Conservation (phyloP, 1,140 invertebrate species). For the Halesus radiatus region DNA sequence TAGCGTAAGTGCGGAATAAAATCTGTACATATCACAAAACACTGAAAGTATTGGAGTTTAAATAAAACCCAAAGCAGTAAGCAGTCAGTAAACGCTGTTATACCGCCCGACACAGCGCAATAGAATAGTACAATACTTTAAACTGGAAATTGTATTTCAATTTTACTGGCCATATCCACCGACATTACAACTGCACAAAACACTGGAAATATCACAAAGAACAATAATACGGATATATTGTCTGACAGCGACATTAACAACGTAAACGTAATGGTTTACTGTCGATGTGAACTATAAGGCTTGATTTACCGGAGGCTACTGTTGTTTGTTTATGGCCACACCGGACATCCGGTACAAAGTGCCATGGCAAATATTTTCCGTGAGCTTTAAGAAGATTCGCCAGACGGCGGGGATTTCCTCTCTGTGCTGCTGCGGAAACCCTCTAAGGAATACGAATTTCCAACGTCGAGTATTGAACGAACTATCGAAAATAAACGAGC, state of each 20-base stretch:
- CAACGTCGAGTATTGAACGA: too few relatives aligned
- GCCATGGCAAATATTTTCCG: conserved; percentile 54
- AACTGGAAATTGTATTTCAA: conserved; percentile 16
- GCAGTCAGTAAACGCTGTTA: too few relatives aligned
- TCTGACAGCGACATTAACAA: conserved; percentile 15
- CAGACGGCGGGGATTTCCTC: background rate
- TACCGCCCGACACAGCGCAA: too few relatives aligned
- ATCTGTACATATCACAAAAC: too few relatives aligned
- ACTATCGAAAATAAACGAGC: too few relatives aligned
- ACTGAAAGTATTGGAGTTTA: too few relatives aligned
- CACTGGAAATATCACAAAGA: background rate
- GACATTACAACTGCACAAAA: background rate
- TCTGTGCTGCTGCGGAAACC: background rate
- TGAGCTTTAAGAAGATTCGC: conserved; percentile 33
- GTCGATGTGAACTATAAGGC: conserved; percentile 36
- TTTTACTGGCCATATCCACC: background rate
- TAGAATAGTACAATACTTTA: background rate
- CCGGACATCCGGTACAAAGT: conserved; percentile 49
- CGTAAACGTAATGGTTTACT: conserved; percentile 5
- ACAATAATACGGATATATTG: conserved; percentile 9
- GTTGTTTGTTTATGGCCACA: conserved; percentile 47
- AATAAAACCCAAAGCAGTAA: too few relatives aligned
- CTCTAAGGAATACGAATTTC: background rate
- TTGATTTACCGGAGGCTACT: conserved; percentile 39
- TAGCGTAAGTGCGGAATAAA: too few relatives aligned